These are phyloP conservation scores for Formica exsecta DNA, from an alignment of 1,140 invertebrate species.

Conservation along the genomic window DNA sequence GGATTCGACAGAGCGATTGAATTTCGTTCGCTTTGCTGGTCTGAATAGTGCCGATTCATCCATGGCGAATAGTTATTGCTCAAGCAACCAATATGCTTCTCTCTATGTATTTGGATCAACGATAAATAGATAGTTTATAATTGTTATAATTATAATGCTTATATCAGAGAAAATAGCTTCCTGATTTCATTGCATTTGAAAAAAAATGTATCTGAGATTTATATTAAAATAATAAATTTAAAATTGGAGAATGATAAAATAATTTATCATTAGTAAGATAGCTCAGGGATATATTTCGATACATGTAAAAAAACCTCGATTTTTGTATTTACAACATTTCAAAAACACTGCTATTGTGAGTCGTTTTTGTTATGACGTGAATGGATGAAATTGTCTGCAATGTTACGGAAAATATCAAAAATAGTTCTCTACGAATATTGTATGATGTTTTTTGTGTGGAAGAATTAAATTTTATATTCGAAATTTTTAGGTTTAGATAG, in stretches of 20 bases:
- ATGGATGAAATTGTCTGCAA: too few relatives aligned
- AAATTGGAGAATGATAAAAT: too few relatives aligned
- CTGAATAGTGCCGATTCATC: conserved; percentile 51
- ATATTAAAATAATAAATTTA: not conserved
- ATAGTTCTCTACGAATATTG: too few relatives aligned
- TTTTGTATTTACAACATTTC: too few relatives aligned
- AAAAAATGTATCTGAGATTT: not conserved
- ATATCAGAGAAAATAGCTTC: not conserved
- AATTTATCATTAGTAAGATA: not conserved
- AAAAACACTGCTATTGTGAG: too few relatives aligned
- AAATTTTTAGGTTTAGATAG: too few relatives aligned
- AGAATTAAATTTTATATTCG: too few relatives aligned
- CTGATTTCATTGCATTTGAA: not conserved
- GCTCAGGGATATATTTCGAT: too few relatives aligned
- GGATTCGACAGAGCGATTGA: conserved; percentile 57
- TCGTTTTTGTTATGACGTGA: too few relatives aligned
- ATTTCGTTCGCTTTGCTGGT: conserved; percentile 56
- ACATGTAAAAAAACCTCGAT: too few relatives aligned
- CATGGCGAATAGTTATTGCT: conserved; percentile 36
- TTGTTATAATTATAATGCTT: conserved; percentile 1
- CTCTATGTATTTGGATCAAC: conserved; percentile 5
- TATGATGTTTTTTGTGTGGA: too few relatives aligned
- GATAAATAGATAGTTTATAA: conserved; percentile 13
- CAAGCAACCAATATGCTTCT: not conserved
- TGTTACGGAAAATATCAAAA: too few relatives aligned